Base-by-base conservation (phyloP, 2,113 vertebrate species). In the Sinocyclocheilus anophthalmus region DNA sequence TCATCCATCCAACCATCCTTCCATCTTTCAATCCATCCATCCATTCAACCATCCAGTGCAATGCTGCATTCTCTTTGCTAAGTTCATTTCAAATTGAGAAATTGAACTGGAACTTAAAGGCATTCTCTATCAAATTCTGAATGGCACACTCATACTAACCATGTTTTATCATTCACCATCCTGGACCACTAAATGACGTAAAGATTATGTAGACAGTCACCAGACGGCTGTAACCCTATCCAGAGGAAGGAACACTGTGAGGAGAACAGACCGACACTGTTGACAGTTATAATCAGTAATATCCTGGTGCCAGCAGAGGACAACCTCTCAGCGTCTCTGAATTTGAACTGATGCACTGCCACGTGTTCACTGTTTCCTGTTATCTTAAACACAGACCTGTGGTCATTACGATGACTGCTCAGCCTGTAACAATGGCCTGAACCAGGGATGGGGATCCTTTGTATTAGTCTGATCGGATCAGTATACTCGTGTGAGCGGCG, bases 221-320 rank as follows among this genome's bases (percentile, higher is more conserved):
- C 70, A 73, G 70, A 3, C 20, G 18, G 70, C 70, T 11, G 70
- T 45, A 73, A n/a, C 37, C 70, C 10, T 73, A 45, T n/a, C 70
- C 20, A 73, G 37, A 73, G 70, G 37, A 72, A 39, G 11, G 69
- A 42, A 39, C 39, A 73, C 18, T 42, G 10, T 50, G 22, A 39
- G 39, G 26, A 42, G 22, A 53, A 22, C 39, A 37, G 33, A 55
- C 59, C 10, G 20, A 10, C 37, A 37, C 57, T 42, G 57, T n/a
- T 65, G 59, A 85, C 39, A 67, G 61, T 24, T 69, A 33, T 77
- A n/a, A 65, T 30, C 73, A 50, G 67, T 33, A 53, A 77, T 67
- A 69, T 85, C 75, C 84, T 78, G 84, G 22, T 69, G 75, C 18
- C 53, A 48, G 57, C 14, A 61, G 37, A 13, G 48, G 83, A 30